phyloP scores from a whole-genome alignment of 1,140 invertebrate genomes.

The Drosophila lacteicornis region DNA sequence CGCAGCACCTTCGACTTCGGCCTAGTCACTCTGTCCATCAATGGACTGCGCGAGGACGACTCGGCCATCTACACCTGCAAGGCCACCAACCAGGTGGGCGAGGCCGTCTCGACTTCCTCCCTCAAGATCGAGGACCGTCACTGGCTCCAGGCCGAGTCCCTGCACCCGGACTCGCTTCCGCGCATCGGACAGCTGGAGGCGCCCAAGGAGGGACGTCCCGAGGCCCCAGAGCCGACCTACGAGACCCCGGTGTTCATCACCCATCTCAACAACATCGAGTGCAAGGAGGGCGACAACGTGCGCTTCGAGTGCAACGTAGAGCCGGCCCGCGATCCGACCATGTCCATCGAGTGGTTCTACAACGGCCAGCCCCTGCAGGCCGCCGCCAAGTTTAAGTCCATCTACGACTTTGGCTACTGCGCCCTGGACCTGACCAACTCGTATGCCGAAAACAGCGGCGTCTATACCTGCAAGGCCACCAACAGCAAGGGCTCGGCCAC shows the following conservation, averaged over 20 bases:
- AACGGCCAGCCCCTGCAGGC: slow-evolving; percentile 93
- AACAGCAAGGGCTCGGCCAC: slow-evolving; percentile 95
- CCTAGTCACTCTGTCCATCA: slow-evolving; percentile 95
- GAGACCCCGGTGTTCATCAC: slow-evolving; percentile 95
- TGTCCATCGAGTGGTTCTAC: slow-evolving; percentile 96
- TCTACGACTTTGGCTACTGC: slow-evolving; percentile 95
- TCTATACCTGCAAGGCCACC: slow-evolving; percentile 96
- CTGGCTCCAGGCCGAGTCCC: slow-evolving; percentile 94
- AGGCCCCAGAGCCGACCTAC: slow-evolving; percentile 90
- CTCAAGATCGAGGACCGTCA: slow-evolving; percentile 95
- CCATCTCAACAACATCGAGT: slow-evolving; percentile 95
- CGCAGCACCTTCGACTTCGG: slow-evolving; percentile 97
- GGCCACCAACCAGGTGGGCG: slow-evolving; percentile 94
- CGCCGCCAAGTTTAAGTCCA: slow-evolving; percentile 92
- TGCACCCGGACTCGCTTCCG: slow-evolving; percentile 95
- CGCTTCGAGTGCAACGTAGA: slow-evolving; percentile 98
- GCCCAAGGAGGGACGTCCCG: slow-evolving; percentile 88
- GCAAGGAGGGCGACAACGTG: slow-evolving; percentile 94
- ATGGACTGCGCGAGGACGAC: slow-evolving; percentile 93
- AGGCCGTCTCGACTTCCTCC: slow-evolving; percentile 95
- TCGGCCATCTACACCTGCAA: slow-evolving; percentile 97
- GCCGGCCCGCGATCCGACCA: slow-evolving; percentile 96
- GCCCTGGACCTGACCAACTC: slow-evolving; percentile 92
- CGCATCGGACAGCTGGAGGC: slow-evolving; percentile 95
- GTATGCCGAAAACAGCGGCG: slow-evolving; percentile 95